phyloP scores from a whole-genome alignment of 92 coral and sea anemone genomes.

The Pocillopora meandrina region DNA sequence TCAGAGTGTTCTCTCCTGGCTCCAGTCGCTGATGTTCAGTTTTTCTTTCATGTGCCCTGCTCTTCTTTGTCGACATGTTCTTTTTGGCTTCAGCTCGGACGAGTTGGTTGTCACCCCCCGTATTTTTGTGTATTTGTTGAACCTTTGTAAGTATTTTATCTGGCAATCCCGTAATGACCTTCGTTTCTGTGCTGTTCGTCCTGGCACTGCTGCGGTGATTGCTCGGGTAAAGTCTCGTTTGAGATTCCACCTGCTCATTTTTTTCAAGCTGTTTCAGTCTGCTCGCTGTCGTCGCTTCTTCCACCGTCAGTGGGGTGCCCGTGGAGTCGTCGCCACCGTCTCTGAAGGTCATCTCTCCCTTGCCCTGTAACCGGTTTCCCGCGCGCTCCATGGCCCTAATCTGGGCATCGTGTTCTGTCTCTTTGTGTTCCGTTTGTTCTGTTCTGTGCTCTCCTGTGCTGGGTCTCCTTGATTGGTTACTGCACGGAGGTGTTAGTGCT shows the following conservation, averaged over 20 bases:
- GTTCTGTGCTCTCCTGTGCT: too few relatives aligned
- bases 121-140: slow-evolving; percentile 3
- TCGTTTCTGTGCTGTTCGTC: slow-evolving; percentile 16
- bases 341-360: background rate
- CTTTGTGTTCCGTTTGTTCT: too few relatives aligned
- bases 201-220: slow-evolving; percentile 5
- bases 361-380: background rate
- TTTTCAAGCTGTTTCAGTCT: background rate
- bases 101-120: background rate
- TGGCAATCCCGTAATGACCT: slow-evolving; percentile 38
- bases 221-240: background rate
- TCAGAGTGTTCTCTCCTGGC: slow-evolving; percentile 20
- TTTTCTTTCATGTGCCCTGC: background rate
- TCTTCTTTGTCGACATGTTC: background rate
- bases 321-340: background rate
- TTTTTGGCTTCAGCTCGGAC: slow-evolving; percentile 11
- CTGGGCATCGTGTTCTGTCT: too few relatives aligned
- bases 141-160: slow-evolving; percentile 4
- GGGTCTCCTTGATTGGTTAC: background rate
- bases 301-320: slow-evolving; percentile 29
- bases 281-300: slow-evolving; percentile 9
- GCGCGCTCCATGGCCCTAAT: too few relatives aligned
- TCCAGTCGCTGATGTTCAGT: background rate
- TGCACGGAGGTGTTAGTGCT: background rate
- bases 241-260: background rate